Evolutionary conservation across 2,113 vertebrate genomes (phyloP), one percentile per base, ranked within the genome.

Genomic region (Stegastes partitus): DNA sequence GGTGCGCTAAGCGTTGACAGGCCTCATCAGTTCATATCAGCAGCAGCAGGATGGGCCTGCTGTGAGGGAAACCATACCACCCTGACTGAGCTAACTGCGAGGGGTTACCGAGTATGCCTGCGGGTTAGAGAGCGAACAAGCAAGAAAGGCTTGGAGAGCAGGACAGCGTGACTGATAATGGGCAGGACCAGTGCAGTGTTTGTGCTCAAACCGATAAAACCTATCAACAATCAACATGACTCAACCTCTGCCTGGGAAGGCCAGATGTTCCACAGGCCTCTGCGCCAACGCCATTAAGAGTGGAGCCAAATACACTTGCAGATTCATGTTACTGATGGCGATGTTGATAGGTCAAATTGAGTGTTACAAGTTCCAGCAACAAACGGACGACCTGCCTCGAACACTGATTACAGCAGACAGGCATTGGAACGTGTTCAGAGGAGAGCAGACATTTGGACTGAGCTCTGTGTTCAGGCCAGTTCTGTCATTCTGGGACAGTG

Each of bases 11-110:
- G 82, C 42, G 63, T 69, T 83, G 89, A 93, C 90, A 90, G 85
- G 75, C 51, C 86, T 87, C 89, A 93, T 94, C 91, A 91, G 90
- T 93, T 90, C 84, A 87, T 81, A 89, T 92, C 90, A 92, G 74
- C 68, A 91, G 71, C 56, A 59, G 84, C 53, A 26, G 63, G 77
- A 86, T 37, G 51, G 34, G 56, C 64, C 66, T 56, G 28, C 63
- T 67, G 80, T 75, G 91, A 93, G 75, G 65, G 77, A 86, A 85
- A 75, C 66, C 91, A 92, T 85, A 64, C 74, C 77, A 51, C 68
- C 53, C 75, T 42, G 15, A 28, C 62, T 22, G 51, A 28, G 56
- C 53, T 67, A 22, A 79, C 53, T 22, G 19, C 3, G 39, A 8
- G 54, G 49, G 45, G 9, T 34, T 8, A 26, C 31, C 9, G 42